These are phyloP conservation scores for Brassicogethes aeneus DNA, from an alignment of 2,888 invertebrate genomes.

Conservation along the genomic window DNA sequence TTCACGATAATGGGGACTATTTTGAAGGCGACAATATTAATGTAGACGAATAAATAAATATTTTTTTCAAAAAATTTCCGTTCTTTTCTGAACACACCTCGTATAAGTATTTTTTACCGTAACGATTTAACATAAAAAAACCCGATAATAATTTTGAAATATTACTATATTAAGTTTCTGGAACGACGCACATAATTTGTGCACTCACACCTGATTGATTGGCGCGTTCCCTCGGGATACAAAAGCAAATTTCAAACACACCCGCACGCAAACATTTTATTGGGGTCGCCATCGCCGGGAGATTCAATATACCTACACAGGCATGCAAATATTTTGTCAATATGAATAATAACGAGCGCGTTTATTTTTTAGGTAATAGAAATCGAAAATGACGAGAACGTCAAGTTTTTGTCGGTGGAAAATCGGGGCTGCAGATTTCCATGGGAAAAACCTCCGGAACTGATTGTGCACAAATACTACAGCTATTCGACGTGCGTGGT, in stretches of 20 bases:
- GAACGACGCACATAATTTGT: no score
- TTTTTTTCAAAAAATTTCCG: no score
- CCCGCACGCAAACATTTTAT: background rate
- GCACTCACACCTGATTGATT: background rate
- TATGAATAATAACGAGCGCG: background rate
- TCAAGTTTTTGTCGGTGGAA: constrained; percentile 41
- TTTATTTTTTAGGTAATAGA: constrained; percentile 44
- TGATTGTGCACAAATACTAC: constrained; percentile 45
- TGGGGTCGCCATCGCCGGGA: background rate
- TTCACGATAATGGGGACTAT: no score
- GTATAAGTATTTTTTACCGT: no score
- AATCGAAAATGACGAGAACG: constrained; percentile 50
- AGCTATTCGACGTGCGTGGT: constrained; percentile 53
- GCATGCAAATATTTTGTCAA: background rate
- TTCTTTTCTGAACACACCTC: no score
- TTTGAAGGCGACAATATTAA: no score
- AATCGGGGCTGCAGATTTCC: constrained; percentile 50
- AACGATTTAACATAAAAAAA: no score
- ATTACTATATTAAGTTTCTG: no score
- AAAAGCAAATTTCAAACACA: background rate
- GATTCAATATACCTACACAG: background rate
- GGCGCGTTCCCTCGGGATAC: background rate
- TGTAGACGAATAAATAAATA: no score
- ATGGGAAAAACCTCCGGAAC: constrained; percentile 41
- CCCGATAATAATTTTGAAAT: no score